These are phyloP conservation scores for Drosophila punjabiensis DNA, from an alignment of 1,140 invertebrate genomes.

Conservation along the genomic window DNA sequence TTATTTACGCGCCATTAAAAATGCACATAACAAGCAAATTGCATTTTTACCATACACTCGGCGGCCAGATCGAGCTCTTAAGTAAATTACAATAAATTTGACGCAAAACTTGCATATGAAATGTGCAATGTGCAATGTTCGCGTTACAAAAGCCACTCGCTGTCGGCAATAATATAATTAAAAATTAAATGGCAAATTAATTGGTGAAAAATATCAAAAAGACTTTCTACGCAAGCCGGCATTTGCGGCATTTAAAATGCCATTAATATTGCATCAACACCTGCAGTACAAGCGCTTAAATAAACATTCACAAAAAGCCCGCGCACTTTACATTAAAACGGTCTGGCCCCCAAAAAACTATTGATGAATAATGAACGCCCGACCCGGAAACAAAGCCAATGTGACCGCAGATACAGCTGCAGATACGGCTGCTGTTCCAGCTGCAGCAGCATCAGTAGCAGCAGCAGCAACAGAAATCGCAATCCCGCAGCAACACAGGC, in stretches of 20 bases:
- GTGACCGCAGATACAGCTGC: constrained; percentile 45
- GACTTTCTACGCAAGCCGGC: constrained; percentile 64
- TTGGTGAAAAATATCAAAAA: constrained; percentile 66
- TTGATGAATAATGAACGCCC: constrained; percentile 66
- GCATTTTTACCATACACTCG: constrained; percentile 43
- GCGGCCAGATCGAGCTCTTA: constrained; percentile 49
- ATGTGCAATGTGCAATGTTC: constrained; percentile 47
- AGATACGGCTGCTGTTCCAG: constrained; percentile 4
- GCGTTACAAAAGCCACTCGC: constrained; percentile 47
- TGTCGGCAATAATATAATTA: constrained; percentile 74
- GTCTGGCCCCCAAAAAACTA: constrained; percentile 32
- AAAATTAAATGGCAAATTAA: constrained; percentile 79
- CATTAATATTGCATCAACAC: constrained; percentile 81
- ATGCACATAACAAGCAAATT: constrained; percentile 57
- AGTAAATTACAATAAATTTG: constrained; percentile 77
- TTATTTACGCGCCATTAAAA: constrained; percentile 67
- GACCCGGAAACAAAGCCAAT: constrained; percentile 52
- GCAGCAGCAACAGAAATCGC: constrained; percentile 5
- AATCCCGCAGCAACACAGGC: constrained; percentile 10
- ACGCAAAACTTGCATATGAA: constrained; percentile 61
- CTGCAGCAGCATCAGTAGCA: background rate
- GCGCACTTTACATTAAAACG: constrained; percentile 58
- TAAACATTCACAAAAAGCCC: constrained; percentile 50
- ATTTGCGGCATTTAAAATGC: constrained; percentile 75
- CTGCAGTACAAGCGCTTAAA: constrained; percentile 60